Evolutionary conservation across 2,888 invertebrate species (phyloP).

Genomic region (Eupithecia subumbrata): DNA sequence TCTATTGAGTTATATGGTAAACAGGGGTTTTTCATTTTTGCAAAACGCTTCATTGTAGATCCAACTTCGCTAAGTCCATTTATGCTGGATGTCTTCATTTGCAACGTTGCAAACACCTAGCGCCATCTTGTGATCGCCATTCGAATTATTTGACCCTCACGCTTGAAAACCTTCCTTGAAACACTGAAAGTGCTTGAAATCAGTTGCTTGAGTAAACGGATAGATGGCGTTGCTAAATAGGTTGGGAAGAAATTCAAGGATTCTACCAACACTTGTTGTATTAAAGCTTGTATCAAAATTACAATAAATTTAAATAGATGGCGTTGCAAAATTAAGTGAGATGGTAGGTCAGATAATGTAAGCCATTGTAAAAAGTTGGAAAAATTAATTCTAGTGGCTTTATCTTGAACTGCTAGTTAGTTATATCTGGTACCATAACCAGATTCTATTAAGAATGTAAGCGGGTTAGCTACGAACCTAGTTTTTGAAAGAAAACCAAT

Average conservation of each 20-base stretch:
- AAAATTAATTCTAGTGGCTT: neutral
- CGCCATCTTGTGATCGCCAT: neutral
- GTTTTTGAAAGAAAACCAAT: too few species aligned
- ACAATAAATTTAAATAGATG: neutral
- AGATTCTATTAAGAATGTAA: too few species aligned
- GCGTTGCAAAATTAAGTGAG: neutral
- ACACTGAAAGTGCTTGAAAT: neutral
- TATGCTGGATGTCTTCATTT: neutral
- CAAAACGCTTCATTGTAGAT: neutral
- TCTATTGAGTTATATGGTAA: neutral
- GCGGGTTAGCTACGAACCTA: too few species aligned
- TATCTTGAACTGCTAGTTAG: neutral
- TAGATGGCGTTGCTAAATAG: neutral
- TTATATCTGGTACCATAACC: too few species aligned
- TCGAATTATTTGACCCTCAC: neutral
- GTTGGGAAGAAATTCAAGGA: neutral
- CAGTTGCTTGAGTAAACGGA: neutral
- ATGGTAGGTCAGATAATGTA: neutral
- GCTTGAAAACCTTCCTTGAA: neutral
- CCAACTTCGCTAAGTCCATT: too few species aligned
- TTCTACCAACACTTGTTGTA: too few species aligned
- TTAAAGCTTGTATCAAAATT: neutral
- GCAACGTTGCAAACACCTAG: neutral
- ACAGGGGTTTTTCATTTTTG: neutral
- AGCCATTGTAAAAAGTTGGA: neutral